A percentile compares a stretch with the other conserved stretches of the same genome.
phyloP scores from a whole-genome alignment of 2,797 vertebrate species.

The Yasuhikotakia modesta region DNA sequence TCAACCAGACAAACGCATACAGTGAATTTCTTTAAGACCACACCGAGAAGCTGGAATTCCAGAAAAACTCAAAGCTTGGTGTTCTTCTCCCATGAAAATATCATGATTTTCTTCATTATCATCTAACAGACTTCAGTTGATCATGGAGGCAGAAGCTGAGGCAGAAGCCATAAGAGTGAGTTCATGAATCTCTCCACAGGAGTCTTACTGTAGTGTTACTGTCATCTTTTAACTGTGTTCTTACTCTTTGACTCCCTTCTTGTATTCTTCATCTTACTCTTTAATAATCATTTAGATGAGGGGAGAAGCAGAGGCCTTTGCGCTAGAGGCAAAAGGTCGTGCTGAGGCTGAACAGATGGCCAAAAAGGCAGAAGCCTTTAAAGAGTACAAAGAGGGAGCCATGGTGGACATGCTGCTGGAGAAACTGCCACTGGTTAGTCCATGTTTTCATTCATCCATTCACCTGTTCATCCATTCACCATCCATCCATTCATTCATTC shows the following conservation, averaged over 20 bases:
- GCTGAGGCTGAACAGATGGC: slow-evolving; percentile 91
- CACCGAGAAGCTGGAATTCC: not conserved
- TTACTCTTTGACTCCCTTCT: no score
- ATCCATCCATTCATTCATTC: no score
- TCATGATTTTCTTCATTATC: not conserved
- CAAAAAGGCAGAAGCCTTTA: slow-evolving; percentile 91
- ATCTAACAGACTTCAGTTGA: slow-evolving; percentile 79
- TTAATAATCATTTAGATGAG: slow-evolving; percentile 78
- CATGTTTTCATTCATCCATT: not conserved
- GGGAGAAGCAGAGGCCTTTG: slow-evolving; percentile 88
- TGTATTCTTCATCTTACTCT: no score
- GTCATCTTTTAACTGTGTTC: not conserved
- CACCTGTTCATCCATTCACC: no score
- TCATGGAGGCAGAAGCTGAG: slow-evolving; percentile 92
- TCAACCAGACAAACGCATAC: not conserved
- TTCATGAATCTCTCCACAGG: slow-evolving; percentile 13
- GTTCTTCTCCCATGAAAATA: not conserved
- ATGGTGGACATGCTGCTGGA: slow-evolving; percentile 94
- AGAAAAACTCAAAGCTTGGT: not conserved
- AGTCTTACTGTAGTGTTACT: not conserved
- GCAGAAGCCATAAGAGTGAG: slow-evolving; percentile 87
- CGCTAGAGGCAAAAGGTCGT: slow-evolving; percentile 83
- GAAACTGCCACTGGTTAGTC: slow-evolving; percentile 86
- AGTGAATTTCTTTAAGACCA: no score
- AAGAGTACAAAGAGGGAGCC: slow-evolving; percentile 88